A percentile compares a stretch with the other conserved stretches of the same genome.
Evolutionary conservation across 2,113 vertebrate genomes (phyloP).

Genomic region (Caracal caracal): DNA sequence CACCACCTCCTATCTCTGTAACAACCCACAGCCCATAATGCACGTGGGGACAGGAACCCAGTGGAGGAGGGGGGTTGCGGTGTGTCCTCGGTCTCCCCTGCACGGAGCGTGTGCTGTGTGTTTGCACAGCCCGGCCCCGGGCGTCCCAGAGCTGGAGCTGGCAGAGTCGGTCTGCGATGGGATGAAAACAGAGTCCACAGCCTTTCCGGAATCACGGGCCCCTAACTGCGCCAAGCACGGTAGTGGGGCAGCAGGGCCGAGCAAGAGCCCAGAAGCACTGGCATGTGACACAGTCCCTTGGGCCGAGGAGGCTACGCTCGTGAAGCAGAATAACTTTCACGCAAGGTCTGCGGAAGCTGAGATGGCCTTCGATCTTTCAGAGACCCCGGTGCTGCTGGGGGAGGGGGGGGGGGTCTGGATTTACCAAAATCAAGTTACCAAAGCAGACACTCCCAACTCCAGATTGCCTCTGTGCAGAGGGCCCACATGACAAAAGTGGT

Average conservation of each 20-base stretch:
- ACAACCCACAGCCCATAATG: background rate
- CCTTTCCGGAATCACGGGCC: fast-evolving
- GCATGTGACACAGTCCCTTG: background rate
- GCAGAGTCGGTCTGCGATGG: too few species aligned
- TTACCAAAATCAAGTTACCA: fast-evolving
- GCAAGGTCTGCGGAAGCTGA: background rate
- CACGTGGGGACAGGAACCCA: fast-evolving
- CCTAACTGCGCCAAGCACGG: background rate
- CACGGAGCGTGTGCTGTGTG: fast-evolving
- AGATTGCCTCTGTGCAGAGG: background rate
- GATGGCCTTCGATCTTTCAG: fast-evolving
- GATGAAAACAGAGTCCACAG: background rate
- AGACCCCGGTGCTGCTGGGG: background rate
- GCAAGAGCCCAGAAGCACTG: background rate
- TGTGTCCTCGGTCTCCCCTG: background rate
- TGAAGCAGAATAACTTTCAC: fast-evolving
- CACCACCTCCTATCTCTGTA: background rate
- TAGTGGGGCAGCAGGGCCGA: fast-evolving
- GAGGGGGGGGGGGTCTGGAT: background rate
- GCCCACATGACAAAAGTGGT: background rate
- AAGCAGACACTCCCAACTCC: background rate
- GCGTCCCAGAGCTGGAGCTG: background rate
- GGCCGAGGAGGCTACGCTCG: background rate
- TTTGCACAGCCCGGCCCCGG: background rate
- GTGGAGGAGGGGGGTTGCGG: fast-evolving